A percentile compares a stretch with the other conserved stretches of the same genome.
Evolutionary conservation across 2,113 vertebrate genomes (phyloP).

Genomic region (Todiramphus chloris): DNA sequence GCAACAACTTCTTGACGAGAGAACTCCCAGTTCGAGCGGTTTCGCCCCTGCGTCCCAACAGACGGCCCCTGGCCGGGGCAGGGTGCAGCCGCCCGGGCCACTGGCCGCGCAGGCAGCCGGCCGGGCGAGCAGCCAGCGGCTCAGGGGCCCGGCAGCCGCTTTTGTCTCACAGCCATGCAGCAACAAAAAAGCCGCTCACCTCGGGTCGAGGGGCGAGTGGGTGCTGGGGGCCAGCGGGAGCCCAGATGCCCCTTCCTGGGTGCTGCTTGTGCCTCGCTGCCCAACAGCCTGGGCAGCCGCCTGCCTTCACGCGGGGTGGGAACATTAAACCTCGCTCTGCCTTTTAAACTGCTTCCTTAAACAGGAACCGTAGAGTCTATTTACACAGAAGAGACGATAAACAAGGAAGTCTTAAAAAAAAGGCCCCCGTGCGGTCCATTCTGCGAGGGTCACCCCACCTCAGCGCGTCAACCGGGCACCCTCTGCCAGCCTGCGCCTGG

Average conservation of each 20-base stretch:
- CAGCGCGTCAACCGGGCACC: fast-evolving
- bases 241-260: neutral
- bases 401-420: conserved; percentile 20
- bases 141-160: neutral
- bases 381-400: neutral
- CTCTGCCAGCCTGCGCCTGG: neutral
- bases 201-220: neutral
- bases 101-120: neutral
- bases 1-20: neutral
- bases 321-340: neutral
- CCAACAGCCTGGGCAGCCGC: fast-evolving
- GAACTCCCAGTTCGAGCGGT: fast-evolving
- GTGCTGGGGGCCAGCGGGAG: neutral
- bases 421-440: neutral
- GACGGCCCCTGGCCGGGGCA: neutral
- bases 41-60: neutral
- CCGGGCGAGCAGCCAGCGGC: neutral
- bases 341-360: conserved; percentile 25
- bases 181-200: neutral
- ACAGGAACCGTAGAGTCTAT: conserved; percentile 40
- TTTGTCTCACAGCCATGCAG: neutral
- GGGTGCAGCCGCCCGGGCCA: neutral
- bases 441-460: neutral
- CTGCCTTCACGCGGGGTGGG: neutral
- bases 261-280: fast-evolving